phyloP scores from a whole-genome alignment of 2,888 invertebrate genomes.

The Perizoma flavofasciatum region DNA sequence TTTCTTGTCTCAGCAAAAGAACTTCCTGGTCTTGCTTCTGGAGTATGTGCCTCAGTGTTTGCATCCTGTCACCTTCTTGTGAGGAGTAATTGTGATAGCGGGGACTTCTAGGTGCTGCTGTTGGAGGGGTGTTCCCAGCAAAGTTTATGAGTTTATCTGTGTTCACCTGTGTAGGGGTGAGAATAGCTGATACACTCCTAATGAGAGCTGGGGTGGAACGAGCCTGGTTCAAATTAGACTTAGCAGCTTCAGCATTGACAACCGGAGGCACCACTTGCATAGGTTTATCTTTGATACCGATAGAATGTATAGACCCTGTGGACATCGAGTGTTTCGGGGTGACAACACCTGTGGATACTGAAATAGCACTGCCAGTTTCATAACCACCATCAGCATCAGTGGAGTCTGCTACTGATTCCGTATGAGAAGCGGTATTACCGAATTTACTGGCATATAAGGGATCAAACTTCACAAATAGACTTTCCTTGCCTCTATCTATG shows the following conservation, averaged over 20 bases:
- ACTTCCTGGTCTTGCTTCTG: conserved; percentile 75
- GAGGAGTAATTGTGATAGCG: conserved; percentile 50
- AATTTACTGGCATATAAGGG: conserved; percentile 73
- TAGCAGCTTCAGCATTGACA: conserved; percentile 57
- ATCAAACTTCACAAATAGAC: conserved; percentile 87
- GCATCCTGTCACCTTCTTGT: conserved; percentile 63
- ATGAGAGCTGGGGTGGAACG: conserved; percentile 64
- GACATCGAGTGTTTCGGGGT: conserved; percentile 62
- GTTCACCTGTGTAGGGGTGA: conserved; percentile 68
- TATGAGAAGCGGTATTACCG: conserved; percentile 44
- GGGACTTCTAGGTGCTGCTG: conserved; percentile 67
- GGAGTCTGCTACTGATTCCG: conserved; percentile 53
- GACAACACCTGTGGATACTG: conserved; percentile 56
- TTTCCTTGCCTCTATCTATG: conserved; percentile 81
- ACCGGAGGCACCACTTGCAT: conserved; percentile 76
- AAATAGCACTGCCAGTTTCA: conserved; percentile 71
- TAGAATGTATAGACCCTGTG: conserved; percentile 51
- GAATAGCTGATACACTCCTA: conserved; percentile 73
- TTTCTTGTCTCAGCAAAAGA: conserved; percentile 65
- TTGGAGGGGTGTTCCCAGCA: conserved; percentile 68
- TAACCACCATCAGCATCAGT: conserved; percentile 71
- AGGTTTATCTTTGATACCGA: conserved; percentile 63
- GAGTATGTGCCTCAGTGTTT: conserved; percentile 64
- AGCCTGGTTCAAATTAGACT: conserved; percentile 41
- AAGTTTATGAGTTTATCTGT: conserved; percentile 74